Conservation (phyloP, 2,888 invertebrate genomes). For the Acrobeloides nanus region DNA sequence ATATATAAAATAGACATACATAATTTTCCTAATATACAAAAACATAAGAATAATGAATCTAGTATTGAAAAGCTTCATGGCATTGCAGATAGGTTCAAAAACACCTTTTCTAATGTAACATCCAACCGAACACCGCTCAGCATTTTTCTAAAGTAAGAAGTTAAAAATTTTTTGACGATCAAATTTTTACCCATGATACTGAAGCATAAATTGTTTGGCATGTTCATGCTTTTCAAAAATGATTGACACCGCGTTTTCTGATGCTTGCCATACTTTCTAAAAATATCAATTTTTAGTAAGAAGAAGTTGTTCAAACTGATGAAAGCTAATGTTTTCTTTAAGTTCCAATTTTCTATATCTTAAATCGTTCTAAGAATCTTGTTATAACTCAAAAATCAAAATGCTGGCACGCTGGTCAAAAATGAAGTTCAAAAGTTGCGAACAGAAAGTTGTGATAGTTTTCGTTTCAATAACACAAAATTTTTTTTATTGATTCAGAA, state of each 20-base stretch:
- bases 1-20: conserved; percentile 1
- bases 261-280: conserved; percentile 43
- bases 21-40: conserved; percentile 6
- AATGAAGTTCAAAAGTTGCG: no score
- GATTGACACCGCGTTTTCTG: conserved; percentile 34
- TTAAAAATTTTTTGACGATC: background rate
- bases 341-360: no score
- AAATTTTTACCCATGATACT: conserved; percentile 38
- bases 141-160: conserved; percentile 11
- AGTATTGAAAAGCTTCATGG: no score
- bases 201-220: conserved; percentile 46
- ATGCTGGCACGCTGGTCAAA: no score
- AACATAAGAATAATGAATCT: no score
- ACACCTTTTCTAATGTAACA: conserved; percentile 12
- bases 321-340: no score
- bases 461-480: no score
- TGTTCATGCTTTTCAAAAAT: conserved; percentile 45
- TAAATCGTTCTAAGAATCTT: no score
- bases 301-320: no score
- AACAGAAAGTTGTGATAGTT: no score
- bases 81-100: conserved; percentile 31
- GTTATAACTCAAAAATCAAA: no score
- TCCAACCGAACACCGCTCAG: conserved; percentile 9
- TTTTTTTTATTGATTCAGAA: no score
- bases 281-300: conserved; percentile 11